phyloP scores from a whole-genome alignment of 1,140 invertebrate genomes.

The Orchesella cincta region DNA sequence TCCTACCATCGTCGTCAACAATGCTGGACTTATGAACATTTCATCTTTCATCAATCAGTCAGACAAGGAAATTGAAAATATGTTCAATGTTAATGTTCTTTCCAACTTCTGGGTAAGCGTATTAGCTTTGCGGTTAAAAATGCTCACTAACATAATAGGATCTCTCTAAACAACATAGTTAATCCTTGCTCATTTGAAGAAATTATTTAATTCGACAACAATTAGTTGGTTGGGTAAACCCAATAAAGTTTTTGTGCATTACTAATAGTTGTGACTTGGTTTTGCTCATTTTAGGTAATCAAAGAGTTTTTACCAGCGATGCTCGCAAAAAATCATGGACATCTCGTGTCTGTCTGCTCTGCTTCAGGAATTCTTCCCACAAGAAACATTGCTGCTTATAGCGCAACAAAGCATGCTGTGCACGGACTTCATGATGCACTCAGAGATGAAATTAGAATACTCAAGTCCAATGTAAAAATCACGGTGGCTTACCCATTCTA shows the following conservation, averaged over 20 bases:
- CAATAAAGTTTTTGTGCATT: not conserved
- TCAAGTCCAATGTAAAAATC: slow-evolving; percentile 46
- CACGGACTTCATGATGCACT: slow-evolving; percentile 33
- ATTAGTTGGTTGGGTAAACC: not conserved
- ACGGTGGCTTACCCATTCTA: slow-evolving; percentile 50
- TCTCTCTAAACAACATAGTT: too few relatives aligned
- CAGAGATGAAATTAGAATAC: slow-evolving; percentile 44
- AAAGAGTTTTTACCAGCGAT: slow-evolving; percentile 44
- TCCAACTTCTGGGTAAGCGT: slow-evolving; percentile 48
- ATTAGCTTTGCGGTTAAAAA: too few relatives aligned
- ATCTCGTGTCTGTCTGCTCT: slow-evolving; percentile 46
- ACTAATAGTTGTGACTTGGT: not conserved
- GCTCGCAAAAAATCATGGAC: slow-evolving; percentile 41
- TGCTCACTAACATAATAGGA: too few relatives aligned
- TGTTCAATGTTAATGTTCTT: slow-evolving; percentile 48
- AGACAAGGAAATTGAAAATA: slow-evolving; percentile 41
- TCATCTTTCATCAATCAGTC: slow-evolving; percentile 42
- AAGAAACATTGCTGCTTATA: slow-evolving; percentile 44
- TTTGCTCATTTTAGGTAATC: slow-evolving; percentile 31
- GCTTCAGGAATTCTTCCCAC: slow-evolving; percentile 48
- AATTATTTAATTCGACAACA: too few relatives aligned
- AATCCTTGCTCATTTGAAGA: too few relatives aligned
- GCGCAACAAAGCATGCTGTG: slow-evolving; percentile 48
- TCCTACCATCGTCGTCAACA: slow-evolving; percentile 50
- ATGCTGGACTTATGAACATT: slow-evolving; percentile 48